Percentiles rank a stretch among this genome's conserved stretches.
Evolutionary conservation across 2,888 invertebrate species (phyloP).

Genomic region (Pachymerium ferrugineum): DNA sequence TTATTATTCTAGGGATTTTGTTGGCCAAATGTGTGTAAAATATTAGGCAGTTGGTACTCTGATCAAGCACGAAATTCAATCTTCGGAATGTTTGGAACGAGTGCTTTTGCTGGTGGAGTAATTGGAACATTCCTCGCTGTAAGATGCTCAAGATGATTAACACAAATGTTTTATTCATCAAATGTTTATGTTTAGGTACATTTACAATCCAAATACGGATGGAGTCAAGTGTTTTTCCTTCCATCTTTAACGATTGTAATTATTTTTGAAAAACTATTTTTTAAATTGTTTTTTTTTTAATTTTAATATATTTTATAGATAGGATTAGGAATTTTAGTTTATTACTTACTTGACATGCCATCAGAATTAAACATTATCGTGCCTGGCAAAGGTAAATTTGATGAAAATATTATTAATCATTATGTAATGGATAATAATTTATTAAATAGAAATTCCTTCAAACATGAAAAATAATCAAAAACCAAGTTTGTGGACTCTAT

Average conservation of each 20-base stretch:
- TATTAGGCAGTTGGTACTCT: constrained; percentile 49
- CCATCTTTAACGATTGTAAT: constrained; percentile 46
- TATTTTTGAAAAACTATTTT: not conserved
- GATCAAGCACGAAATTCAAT: constrained; percentile 48
- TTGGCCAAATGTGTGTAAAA: constrained; percentile 51
- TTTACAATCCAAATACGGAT: constrained; percentile 47
- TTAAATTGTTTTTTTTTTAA: not conserved
- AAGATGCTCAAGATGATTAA: constrained; percentile 37
- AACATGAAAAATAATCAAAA: not conserved
- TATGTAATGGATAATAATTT: not conserved
- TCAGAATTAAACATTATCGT: constrained; percentile 43
- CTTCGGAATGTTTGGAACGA: constrained; percentile 51
- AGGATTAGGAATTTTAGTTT: constrained; percentile 43
- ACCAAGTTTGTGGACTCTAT: constrained; percentile 41
- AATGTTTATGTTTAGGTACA: constrained; percentile 42
- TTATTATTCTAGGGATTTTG: constrained; percentile 46
- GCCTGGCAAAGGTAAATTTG: constrained; percentile 43
- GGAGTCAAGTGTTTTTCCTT: constrained; percentile 47
- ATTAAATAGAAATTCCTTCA: not conserved
- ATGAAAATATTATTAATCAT: not conserved
- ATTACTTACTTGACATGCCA: constrained; percentile 43
- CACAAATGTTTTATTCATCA: not conserved
- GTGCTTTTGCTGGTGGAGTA: constrained; percentile 51
- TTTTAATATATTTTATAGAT: constrained; percentile 31
- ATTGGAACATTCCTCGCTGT: constrained; percentile 49